Conservation (phyloP, 2,888 invertebrate species). For the Eristalis pertinax region DNA sequence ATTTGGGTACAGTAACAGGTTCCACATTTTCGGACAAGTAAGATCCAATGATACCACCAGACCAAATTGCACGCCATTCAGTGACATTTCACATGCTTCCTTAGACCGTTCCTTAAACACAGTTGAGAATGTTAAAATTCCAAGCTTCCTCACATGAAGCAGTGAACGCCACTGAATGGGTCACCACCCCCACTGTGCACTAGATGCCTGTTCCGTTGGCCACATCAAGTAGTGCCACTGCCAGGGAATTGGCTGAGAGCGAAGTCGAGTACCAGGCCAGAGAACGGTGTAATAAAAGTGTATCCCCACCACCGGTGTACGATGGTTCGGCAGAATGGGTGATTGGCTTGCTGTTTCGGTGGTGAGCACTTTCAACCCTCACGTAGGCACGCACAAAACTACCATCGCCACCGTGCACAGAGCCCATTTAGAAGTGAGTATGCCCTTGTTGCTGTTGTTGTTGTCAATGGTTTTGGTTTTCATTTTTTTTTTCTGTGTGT, state of each 20-base stretch:
- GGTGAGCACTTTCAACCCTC: conserved; percentile 54
- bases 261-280: conserved; percentile 10
- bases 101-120: too few relatives aligned
- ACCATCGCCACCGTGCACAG: conserved; percentile 21
- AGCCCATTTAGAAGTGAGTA: conserved; percentile 40
- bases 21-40: too few relatives aligned
- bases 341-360: conserved; percentile 61
- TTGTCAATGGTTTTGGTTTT: not conserved
- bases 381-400: conserved; percentile 66
- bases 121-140: too few relatives aligned
- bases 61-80: too few relatives aligned
- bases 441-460: not conserved
- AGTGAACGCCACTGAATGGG: not conserved
- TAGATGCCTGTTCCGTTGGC: not conserved
- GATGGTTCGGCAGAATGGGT: conserved; percentile 59
- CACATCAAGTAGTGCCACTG: conserved; percentile 26
- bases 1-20: too few relatives aligned
- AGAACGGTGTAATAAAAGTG: conserved; percentile 51
- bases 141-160: too few relatives aligned
- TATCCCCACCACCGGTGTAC: conserved; percentile 20
- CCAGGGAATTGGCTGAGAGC: conserved; percentile 35
- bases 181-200: conserved; percentile 32
- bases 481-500: conserved; percentile 4
- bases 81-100: too few relatives aligned
- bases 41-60: too few relatives aligned